phyloP scores from a whole-genome alignment of 2,888 invertebrate genomes.

The Dryobotodes eremita region DNA sequence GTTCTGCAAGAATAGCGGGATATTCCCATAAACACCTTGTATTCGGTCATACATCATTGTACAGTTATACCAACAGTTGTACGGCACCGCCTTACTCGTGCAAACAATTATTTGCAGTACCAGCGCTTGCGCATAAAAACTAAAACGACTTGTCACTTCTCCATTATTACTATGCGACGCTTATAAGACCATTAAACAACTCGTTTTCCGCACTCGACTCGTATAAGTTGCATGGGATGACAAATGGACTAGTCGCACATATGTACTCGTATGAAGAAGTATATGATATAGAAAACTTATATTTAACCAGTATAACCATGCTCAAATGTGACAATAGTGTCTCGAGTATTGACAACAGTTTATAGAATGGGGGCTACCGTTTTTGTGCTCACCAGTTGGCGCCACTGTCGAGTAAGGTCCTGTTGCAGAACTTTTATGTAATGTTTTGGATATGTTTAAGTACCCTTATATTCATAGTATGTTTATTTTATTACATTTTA shows the following conservation, averaged over 20 bases:
- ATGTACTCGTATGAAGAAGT: background rate
- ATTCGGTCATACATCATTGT: constrained; percentile 51
- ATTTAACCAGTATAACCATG: background rate
- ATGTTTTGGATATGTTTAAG: too few relatives aligned
- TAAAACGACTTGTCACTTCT: constrained; percentile 46
- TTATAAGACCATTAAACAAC: constrained; percentile 56
- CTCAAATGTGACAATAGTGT: background rate
- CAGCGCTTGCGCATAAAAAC: constrained; percentile 56
- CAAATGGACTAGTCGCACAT: background rate
- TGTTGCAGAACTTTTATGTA: too few relatives aligned
- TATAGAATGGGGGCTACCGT: too few relatives aligned
- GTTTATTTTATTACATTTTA: too few relatives aligned
- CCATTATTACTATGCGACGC: constrained; percentile 45
- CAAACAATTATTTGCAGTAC: constrained; percentile 59
- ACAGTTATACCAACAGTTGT: constrained; percentile 61
- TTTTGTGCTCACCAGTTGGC: too few relatives aligned
- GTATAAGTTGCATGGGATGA: constrained; percentile 30
- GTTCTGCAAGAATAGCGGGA: constrained; percentile 35
- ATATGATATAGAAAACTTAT: background rate
- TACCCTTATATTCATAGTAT: too few relatives aligned
- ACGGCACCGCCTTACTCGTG: constrained; percentile 55
- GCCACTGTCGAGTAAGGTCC: too few relatives aligned
- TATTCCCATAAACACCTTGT: constrained; percentile 38
- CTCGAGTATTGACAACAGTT: background rate
- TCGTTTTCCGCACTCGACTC: constrained; percentile 40